Evolutionary conservation across 2,888 invertebrate species (phyloP).

Genomic region (Heliothis peltigera): DNA sequence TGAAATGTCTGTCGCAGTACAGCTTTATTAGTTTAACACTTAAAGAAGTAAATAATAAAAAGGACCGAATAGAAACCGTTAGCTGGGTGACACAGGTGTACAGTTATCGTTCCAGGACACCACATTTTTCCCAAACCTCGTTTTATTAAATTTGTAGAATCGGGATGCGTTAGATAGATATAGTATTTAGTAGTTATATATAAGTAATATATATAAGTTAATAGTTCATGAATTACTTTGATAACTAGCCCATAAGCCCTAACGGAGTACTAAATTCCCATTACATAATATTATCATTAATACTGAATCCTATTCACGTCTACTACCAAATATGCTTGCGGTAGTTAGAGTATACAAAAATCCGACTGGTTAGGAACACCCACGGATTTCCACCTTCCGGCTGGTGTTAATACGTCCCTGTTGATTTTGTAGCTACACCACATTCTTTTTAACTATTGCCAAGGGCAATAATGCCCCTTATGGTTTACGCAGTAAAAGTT

Average conservation of each 20-base stretch:
- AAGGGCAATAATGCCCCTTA: constrained; percentile 76
- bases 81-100: constrained; percentile 69
- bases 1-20: constrained; percentile 20
- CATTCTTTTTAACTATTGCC: constrained; percentile 66
- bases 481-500: constrained; percentile 65
- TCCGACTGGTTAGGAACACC: constrained; percentile 86
- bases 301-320: constrained; percentile 68
- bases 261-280: constrained; percentile 38
- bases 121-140: constrained; percentile 52
- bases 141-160: constrained; percentile 45
- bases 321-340: constrained; percentile 79
- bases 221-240: constrained; percentile 26
- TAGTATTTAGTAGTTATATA: constrained; percentile 4
- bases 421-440: constrained; percentile 82
- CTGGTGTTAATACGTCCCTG: constrained; percentile 86
- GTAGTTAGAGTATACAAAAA: constrained; percentile 79
- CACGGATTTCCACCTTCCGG: constrained; percentile 83
- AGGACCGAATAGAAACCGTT: constrained; percentile 70
- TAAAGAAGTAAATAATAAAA: constrained; percentile 70
- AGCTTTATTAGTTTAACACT: constrained; percentile 52
- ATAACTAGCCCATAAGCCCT: constrained; percentile 15
- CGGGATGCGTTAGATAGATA: constrained; percentile 1
- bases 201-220: too few relatives aligned
- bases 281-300: constrained; percentile 35
- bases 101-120: constrained; percentile 60